Evolutionary conservation across 2,113 vertebrate species (phyloP).

Genomic region (Muntiacus muntjak): DNA sequence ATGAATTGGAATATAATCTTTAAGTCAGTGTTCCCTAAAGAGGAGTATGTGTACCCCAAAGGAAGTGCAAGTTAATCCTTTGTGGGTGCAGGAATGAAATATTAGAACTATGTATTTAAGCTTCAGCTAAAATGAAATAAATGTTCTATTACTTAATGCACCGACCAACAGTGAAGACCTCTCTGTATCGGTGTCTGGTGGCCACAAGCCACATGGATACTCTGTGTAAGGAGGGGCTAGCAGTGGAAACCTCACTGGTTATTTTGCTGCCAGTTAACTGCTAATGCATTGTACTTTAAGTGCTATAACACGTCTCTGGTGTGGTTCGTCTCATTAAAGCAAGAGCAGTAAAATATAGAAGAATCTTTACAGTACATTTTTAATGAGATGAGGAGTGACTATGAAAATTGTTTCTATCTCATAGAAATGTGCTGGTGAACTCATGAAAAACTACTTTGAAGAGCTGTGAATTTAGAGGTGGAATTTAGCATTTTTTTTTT

Average conservation of each 20-base stretch:
- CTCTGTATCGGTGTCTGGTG: no score
- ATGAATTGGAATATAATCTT: neutral
- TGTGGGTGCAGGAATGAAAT: neutral
- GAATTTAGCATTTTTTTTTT: neutral
- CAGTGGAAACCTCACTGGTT: neutral
- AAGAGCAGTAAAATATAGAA: neutral
- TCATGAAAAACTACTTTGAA: neutral
- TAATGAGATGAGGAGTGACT: neutral
- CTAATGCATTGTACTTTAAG: neutral
- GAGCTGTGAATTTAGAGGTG: neutral
- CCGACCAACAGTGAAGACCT: neutral
- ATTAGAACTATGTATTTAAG: neutral
- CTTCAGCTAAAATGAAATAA: neutral
- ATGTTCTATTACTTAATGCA: neutral
- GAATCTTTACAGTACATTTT: neutral
- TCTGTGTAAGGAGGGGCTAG: no score
- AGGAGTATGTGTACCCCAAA: neutral
- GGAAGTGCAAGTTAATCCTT: neutral
- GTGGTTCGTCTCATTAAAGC: neutral
- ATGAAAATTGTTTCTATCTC: neutral
- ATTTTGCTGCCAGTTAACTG: neutral
- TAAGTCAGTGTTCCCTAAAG: neutral
- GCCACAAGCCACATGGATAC: neutral
- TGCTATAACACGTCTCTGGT: neutral
- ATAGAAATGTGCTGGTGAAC: neutral